A percentile compares a stretch with the other conserved stretches of the same genome.
Evolutionary conservation across 2,113 vertebrate species (phyloP).

Genomic region (Pseudopipra pipra): DNA sequence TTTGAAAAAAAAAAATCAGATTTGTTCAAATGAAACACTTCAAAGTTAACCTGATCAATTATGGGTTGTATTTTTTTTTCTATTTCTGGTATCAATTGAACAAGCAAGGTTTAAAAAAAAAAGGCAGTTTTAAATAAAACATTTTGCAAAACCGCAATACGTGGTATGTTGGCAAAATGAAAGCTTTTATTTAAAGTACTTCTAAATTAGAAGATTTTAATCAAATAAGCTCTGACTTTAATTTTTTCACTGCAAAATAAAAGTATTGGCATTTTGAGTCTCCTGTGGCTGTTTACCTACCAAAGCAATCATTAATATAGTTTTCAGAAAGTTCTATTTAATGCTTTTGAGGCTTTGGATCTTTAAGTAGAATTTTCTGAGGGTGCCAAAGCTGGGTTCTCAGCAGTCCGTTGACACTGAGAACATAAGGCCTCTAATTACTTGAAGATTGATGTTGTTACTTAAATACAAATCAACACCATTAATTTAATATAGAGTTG

Average conservation of each 20-base stretch:
- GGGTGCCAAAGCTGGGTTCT: background rate
- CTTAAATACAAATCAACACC: conserved; percentile 26
- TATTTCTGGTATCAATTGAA: background rate
- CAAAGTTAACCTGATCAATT: background rate
- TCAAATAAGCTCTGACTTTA: background rate
- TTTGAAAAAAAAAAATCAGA: background rate
- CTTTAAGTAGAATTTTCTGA: conserved; percentile 1
- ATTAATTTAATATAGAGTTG: conserved; percentile 3
- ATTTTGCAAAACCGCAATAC: background rate
- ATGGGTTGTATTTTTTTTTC: background rate
- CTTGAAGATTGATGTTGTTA: background rate
- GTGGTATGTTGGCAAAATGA: background rate
- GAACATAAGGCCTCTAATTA: conserved; percentile 18
- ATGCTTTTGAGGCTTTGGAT: background rate
- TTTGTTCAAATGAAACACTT: background rate
- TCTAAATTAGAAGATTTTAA: background rate
- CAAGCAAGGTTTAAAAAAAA: background rate
- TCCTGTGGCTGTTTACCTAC: conserved; percentile 13
- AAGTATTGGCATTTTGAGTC: background rate
- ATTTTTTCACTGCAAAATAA: background rate
- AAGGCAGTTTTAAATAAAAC: background rate
- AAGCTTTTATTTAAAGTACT: background rate
- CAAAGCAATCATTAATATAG: background rate
- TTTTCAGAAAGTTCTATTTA: background rate
- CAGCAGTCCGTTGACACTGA: background rate